Evolutionary conservation across 1,140 invertebrate genomes (phyloP).

Genomic region (Eciton burchellii): DNA sequence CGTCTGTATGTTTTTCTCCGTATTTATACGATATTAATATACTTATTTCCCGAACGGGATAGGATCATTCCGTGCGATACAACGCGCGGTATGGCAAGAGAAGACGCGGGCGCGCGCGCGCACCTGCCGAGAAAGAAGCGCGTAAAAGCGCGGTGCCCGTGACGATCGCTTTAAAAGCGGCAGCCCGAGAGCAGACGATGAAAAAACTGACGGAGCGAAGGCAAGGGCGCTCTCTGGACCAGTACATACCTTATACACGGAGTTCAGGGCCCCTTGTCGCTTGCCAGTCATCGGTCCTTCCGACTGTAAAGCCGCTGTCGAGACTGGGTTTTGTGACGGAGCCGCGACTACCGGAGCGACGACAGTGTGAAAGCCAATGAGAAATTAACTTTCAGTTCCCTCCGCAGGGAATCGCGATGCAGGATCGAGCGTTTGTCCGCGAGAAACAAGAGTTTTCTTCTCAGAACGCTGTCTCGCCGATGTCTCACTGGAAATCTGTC

Average conservation of each 20-base stretch:
- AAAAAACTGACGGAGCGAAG: constrained; percentile 79
- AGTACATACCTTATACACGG: constrained; percentile 76
- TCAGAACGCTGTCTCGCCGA: no score
- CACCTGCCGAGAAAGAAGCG: constrained; percentile 73
- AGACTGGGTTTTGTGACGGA: constrained; percentile 57
- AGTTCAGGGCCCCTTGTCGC: constrained; percentile 73
- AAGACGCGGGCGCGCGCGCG: constrained; percentile 51
- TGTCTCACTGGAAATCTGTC: no score
- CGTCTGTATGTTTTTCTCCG: no score
- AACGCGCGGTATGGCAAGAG: not conserved
- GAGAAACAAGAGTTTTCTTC: no score
- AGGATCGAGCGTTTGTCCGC: not conserved
- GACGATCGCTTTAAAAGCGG: constrained; percentile 77
- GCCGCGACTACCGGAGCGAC: constrained; percentile 11
- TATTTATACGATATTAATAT: constrained; percentile 34
- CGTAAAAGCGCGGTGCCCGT: constrained; percentile 75
- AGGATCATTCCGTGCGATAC: not conserved
- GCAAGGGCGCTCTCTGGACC: constrained; percentile 74
- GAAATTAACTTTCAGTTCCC: constrained; percentile 20
- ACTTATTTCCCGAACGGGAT: constrained; percentile 6
- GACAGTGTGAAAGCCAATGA: constrained; percentile 24
- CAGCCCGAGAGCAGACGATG: constrained; percentile 77
- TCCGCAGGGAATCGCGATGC: not conserved
- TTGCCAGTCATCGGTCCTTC: constrained; percentile 74
- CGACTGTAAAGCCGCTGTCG: constrained; percentile 76